Percentiles rank a stretch among this genome's conserved stretches.
Conservation (phyloP, 2,888 invertebrate species). For the Agrotis clavis region DNA sequence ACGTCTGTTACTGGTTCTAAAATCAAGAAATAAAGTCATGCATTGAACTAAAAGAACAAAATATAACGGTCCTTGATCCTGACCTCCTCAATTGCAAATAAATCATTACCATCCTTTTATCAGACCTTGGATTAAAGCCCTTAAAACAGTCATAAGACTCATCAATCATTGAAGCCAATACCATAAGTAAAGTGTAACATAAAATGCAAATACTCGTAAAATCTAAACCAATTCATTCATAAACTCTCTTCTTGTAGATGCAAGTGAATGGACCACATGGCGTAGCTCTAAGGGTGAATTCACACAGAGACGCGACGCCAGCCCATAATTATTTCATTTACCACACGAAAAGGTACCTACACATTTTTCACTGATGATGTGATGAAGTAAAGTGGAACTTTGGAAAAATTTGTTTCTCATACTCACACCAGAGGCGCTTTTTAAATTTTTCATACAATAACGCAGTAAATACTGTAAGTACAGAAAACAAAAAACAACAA, state of each 20-base stretch:
- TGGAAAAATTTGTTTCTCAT: too few relatives aligned
- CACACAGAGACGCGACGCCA: too few relatives aligned
- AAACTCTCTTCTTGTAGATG: conserved; percentile 31
- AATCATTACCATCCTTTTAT: neutral
- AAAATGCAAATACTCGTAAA: conserved; percentile 8
- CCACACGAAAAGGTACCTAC: too few relatives aligned
- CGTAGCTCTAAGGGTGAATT: conserved; percentile 1
- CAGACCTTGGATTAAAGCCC: neutral
- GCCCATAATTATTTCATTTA: too few relatives aligned
- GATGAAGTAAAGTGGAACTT: too few relatives aligned
- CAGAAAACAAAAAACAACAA: too few relatives aligned
- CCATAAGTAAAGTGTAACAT: conserved; percentile 3
- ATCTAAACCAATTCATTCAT: conserved; percentile 40
- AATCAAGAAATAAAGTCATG: neutral
- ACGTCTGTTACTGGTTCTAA: too few relatives aligned
- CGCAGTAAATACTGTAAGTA: too few relatives aligned
- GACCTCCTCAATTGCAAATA: neutral
- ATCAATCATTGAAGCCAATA: conserved; percentile 9
- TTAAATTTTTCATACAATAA: too few relatives aligned
- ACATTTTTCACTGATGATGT: too few relatives aligned
- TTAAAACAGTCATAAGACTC: neutral
- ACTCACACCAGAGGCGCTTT: too few relatives aligned
- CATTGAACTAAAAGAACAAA: neutral
- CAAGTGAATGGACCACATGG: conserved; percentile 27
- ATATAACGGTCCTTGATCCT: neutral